These are phyloP conservation scores for Xylota segnis DNA, from an alignment of 2,888 invertebrate genomes.

Conservation along the genomic window DNA sequence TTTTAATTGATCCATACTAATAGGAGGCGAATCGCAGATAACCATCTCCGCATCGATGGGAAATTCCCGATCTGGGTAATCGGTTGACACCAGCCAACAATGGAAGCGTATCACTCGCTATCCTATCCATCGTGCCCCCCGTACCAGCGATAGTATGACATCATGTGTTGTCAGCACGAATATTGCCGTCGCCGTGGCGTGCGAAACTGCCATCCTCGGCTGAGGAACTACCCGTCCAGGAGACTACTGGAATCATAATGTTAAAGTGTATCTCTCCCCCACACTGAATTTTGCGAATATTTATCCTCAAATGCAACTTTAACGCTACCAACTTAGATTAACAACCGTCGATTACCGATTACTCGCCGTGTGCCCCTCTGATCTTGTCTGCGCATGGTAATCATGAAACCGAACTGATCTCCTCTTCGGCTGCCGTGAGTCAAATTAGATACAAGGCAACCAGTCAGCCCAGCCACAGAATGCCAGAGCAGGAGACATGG, in stretches of 20 bases:
- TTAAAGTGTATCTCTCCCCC: conserved; percentile 55
- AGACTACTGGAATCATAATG: conserved; percentile 49
- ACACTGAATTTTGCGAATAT: conserved; percentile 56
- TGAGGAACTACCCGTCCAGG: conserved; percentile 10
- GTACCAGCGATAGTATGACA: conserved; percentile 57
- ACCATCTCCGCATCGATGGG: conserved; percentile 64
- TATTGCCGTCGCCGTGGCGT: conserved; percentile 63
- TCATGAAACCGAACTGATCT: conserved; percentile 58
- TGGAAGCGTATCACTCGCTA: conserved; percentile 57
- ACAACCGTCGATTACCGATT: conserved; percentile 59
- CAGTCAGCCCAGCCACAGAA: conserved; percentile 38
- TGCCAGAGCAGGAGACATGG: neutral
- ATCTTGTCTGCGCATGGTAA: conserved; percentile 54
- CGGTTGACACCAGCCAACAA: conserved; percentile 73
- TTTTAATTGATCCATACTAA: conserved; percentile 75
- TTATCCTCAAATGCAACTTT: conserved; percentile 46
- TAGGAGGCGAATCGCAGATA: conserved; percentile 67
- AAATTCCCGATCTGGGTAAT: conserved; percentile 66
- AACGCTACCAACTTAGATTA: conserved; percentile 59
- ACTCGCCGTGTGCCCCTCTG: conserved; percentile 36
- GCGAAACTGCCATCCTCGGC: conserved; percentile 59
- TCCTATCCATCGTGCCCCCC: conserved; percentile 58
- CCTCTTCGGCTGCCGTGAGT: conserved; percentile 57
- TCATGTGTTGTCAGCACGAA: conserved; percentile 71
- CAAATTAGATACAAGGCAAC: conserved; percentile 56